Evolutionary conservation across 2,888 invertebrate genomes (phyloP).

Genomic region (Drosophila leonis): DNA sequence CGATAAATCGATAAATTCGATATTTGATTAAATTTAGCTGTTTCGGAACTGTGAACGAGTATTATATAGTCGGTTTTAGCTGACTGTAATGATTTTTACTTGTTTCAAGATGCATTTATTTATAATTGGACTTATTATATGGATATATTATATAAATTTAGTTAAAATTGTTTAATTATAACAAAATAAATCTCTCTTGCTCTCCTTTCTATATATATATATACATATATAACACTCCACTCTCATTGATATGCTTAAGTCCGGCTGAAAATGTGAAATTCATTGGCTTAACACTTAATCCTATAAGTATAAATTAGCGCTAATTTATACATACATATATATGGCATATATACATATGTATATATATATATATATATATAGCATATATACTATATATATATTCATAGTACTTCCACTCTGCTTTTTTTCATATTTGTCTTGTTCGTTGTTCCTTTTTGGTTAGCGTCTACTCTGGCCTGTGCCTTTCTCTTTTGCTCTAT

Average conservation of each 20-base stretch:
- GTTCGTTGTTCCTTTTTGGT: slow-evolving; percentile 4
- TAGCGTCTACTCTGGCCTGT: background rate
- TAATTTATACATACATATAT: slow-evolving; percentile 6
- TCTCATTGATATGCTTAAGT: slow-evolving; percentile 9
- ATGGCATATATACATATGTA: background rate
- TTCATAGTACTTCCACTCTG: background rate
- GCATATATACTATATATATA: background rate
- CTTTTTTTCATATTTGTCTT: background rate
- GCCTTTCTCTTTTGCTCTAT: slow-evolving; percentile 33
- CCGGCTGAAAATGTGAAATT: slow-evolving; percentile 1
- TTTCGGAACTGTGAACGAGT: background rate
- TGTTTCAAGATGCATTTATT: background rate
- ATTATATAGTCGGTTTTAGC: background rate
- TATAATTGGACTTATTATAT: background rate
- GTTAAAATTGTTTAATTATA: too few species aligned
- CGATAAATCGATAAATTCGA: background rate
- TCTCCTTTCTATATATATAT: background rate
- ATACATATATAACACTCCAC: slow-evolving; percentile 3
- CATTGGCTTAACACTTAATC: slow-evolving; percentile 2
- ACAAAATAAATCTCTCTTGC: too few species aligned
- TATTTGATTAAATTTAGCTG: background rate
- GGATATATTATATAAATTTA: background rate
- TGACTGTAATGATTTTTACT: background rate
- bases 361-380: background rate
- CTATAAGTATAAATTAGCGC: slow-evolving; percentile 9